Base-by-base conservation (phyloP, 2,797 vertebrate genomes). In the Enteromius viviparus region DNA sequence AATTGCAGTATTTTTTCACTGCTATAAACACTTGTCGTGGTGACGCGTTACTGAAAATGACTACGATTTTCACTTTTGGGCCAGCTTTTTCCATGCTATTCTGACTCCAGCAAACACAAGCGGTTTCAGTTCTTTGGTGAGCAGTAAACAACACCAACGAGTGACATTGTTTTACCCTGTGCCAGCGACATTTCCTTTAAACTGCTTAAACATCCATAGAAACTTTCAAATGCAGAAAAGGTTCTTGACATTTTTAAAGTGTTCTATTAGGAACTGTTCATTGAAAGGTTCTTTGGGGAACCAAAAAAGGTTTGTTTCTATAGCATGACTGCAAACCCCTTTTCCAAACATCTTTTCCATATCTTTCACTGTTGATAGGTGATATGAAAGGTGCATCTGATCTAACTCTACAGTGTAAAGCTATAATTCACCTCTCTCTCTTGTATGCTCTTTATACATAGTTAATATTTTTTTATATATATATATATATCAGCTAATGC, bases 111-210 rank as follows among this genome's bases (percentile, higher is more conserved):
- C 19, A 70, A 82, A 82, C 26, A 64, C 37, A 64, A 75, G 47
- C 80, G 88, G 89, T 91, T 92, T 92, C 0, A 47, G 90, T 91
- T 90, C 89, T 88, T 88, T 91, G 89, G 32, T 32, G 23, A 42
- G 55, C 60, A 86, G 55, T 89, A 85, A 86, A 87, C 88, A 91
- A 91, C 37, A 51, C 53, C 40, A 45, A 11, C 53, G 78, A 81
- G 78, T 74, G 47, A 62, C 34, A 51, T 64, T 45, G 6, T 79
- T 90, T 89, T 86, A 87, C 86, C 49, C 80, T 62, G 37, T 84
- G 89, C 88, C 89, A 92, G 87, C 32, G 55, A 87, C 79, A 29
- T 78, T 77, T 55, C 47, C 79, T 70, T 29, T 37, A 15, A 71
- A 34, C 29, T 72, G 3, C 55, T 65, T 42, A 10, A 23, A 53